Evolutionary conservation across 2,113 vertebrate genomes (phyloP).

Genomic region (Bostrychus sinensis): DNA sequence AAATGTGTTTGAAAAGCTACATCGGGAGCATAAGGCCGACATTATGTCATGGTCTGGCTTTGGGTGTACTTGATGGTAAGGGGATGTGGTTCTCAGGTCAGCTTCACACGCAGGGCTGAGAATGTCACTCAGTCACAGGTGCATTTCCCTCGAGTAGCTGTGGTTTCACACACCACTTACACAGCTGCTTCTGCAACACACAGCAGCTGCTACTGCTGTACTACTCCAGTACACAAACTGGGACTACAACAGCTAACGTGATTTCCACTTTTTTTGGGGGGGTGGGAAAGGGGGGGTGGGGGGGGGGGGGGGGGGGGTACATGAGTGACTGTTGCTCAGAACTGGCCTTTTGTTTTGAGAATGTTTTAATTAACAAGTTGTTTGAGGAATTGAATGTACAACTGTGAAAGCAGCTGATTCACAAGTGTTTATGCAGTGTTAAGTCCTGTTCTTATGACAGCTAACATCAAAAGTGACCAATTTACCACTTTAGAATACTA

Average conservation of each 20-base stretch:
- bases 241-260: conserved; percentile 35
- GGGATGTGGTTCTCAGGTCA: conserved; percentile 70
- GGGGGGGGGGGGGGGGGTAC: conserved; percentile 2
- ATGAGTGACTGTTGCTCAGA: conserved; percentile 2
- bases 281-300: too few relatives aligned
- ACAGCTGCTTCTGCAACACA: conserved; percentile 66
- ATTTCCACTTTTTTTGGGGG: conserved; percentile 35
- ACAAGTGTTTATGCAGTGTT: neutral
- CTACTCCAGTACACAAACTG: conserved; percentile 15
- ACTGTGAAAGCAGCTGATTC: conserved; percentile 5
- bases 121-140: conserved; percentile 68
- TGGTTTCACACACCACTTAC: conserved; percentile 64
- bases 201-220: conserved; percentile 53
- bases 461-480: too few relatives aligned
- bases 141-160: conserved; percentile 69
- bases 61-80: conserved; percentile 39
- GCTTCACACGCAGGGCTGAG: conserved; percentile 31
- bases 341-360: neutral
- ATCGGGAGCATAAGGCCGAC: conserved; percentile 9
- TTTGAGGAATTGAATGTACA: neutral
- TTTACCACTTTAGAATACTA: too few relatives aligned
- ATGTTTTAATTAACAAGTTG: too few relatives aligned
- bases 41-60: conserved; percentile 29
- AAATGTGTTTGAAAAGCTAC: neutral
- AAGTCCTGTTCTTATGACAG: neutral